These are phyloP conservation scores for Dastarcus helophoroides DNA, from an alignment of 2,888 invertebrate genomes.

Conservation along the genomic window DNA sequence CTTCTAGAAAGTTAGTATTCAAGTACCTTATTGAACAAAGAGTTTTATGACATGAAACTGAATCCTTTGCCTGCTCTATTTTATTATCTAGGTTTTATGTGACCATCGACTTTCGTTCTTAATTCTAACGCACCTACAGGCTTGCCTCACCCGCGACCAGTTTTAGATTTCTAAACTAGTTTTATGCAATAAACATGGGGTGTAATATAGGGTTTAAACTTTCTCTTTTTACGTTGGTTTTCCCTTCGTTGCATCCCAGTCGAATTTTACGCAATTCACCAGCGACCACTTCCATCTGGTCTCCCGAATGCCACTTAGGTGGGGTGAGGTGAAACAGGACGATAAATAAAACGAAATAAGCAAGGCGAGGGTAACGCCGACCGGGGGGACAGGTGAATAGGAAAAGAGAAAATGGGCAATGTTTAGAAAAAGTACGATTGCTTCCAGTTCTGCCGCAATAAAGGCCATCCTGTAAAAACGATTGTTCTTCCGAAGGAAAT, in stretches of 20 bases:
- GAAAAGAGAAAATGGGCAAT: constrained; percentile 25
- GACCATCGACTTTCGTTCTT: no score
- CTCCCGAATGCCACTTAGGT: constrained; percentile 19
- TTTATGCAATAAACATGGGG: neutral
- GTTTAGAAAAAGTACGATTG: constrained; percentile 29
- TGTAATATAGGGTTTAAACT: constrained; percentile 1
- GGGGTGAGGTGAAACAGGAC: constrained; percentile 26
- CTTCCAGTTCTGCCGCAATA: constrained; percentile 26
- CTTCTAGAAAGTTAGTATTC: no score
- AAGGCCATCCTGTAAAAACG: constrained; percentile 26
- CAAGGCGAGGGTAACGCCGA: constrained; percentile 13
- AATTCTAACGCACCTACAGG: no score
- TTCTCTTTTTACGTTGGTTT: constrained; percentile 1
- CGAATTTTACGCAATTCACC: neutral
- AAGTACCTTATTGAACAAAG: no score
- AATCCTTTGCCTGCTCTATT: no score
- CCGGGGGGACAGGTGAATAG: constrained; percentile 23
- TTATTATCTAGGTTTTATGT: no score
- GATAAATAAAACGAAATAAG: constrained; percentile 32
- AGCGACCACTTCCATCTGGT: constrained; percentile 10
- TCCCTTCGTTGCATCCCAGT: neutral
- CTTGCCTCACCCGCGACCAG: no score
- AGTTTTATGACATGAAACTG: no score
- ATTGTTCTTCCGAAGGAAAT: constrained; percentile 23
- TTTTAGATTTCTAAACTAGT: no score